phyloP scores from a whole-genome alignment of 2,113 vertebrate species.

The Zosterops pallidus region DNA sequence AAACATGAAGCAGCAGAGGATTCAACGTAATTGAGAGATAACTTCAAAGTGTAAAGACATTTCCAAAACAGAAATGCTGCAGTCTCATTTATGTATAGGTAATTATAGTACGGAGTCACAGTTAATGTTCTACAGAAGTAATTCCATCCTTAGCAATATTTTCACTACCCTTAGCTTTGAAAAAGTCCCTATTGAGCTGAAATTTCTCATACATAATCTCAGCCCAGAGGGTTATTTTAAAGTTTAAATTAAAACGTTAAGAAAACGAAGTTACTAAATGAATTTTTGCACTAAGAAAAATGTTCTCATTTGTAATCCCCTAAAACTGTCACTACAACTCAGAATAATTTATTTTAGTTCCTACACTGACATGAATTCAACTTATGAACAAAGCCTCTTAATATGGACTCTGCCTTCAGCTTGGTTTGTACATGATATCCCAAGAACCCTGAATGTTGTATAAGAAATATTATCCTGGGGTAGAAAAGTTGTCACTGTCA shows the following conservation, averaged over 20 bases:
- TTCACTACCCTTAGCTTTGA: neutral
- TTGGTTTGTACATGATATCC: neutral
- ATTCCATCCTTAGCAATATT: neutral
- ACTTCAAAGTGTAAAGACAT: neutral
- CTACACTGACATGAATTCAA: neutral
- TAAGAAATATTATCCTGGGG: neutral
- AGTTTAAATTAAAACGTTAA: neutral
- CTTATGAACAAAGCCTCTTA: neutral
- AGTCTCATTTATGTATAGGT: neutral
- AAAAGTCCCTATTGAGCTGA: neutral
- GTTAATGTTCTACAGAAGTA: neutral
- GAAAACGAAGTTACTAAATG: neutral
- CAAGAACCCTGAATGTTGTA: neutral
- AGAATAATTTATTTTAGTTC: neutral
- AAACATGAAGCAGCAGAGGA: neutral
- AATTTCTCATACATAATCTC: neutral
- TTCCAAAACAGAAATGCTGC: neutral
- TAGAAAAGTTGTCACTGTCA: neutral
- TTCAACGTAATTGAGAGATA: neutral
- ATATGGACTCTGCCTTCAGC: neutral
- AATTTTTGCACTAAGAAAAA: neutral
- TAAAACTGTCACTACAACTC: neutral
- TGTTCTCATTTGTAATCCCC: neutral
- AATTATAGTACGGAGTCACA: neutral
- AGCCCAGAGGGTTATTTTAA: neutral